Percentiles rank a stretch among this genome's conserved stretches.
Evolutionary conservation across 2,888 invertebrate genomes (phyloP).

Genomic region (Sisyra terminalis): DNA sequence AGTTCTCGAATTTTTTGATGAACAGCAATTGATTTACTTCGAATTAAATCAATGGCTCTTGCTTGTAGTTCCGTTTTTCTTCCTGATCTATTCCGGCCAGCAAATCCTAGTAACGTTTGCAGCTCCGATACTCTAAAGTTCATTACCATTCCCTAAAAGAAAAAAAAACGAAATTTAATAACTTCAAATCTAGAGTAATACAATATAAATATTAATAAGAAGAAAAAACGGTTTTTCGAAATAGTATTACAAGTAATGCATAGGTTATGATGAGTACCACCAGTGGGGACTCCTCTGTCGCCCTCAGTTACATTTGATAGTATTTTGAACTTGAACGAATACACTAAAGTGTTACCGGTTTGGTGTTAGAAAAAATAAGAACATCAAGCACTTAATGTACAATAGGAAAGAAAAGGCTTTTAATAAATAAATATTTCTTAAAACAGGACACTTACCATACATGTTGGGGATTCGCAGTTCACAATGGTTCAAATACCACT

Average conservation of each 20-base stretch:
- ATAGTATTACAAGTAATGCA: background rate
- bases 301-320: no score
- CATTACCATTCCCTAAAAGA: slow-evolving; percentile 31
- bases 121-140: slow-evolving; percentile 72
- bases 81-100: slow-evolving; percentile 63
- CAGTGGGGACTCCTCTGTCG: background rate
- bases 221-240: no score
- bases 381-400: no score
- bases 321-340: no score
- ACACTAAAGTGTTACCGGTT: no score
- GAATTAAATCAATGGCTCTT: slow-evolving; percentile 52
- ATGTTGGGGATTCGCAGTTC: no score
- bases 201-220: no score
- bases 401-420: no score
- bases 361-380: no score
- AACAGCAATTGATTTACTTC: slow-evolving; percentile 37
- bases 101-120: slow-evolving; percentile 64
- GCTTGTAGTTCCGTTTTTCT: slow-evolving; percentile 64
- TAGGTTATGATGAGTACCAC: background rate
- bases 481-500: no score
- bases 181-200: background rate
- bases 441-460: no score
- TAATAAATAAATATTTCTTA: no score
- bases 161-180: background rate
- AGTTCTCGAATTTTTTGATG: slow-evolving; percentile 48